Percentiles rank a stretch among this genome's conserved stretches.
These are phyloP conservation scores for Eristalinus sepulchralis DNA, from an alignment of 2,888 invertebrate genomes.

Conservation along the genomic window DNA sequence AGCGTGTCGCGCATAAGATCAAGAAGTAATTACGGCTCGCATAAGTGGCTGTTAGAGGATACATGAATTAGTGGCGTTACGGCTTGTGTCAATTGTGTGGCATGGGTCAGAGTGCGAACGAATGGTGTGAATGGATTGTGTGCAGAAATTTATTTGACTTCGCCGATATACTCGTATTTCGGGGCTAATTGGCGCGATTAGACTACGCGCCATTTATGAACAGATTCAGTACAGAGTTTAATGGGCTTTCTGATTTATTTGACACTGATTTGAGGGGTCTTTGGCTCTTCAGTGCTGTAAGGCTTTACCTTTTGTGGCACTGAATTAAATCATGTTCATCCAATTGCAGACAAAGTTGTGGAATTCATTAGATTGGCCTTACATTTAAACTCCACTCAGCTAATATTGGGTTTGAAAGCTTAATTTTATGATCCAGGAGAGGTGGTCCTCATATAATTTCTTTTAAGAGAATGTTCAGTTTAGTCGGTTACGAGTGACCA, in stretches of 20 bases:
- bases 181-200: not conserved
- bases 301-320: too few relatives aligned
- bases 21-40: constrained; percentile 34
- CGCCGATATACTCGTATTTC: not conserved
- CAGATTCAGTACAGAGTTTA: not conserved
- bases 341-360: too few relatives aligned
- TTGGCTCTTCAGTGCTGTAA: too few relatives aligned
- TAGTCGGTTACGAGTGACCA: too few relatives aligned
- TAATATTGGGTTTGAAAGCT: too few relatives aligned
- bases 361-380: too few relatives aligned
- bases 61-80: not conserved
- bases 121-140: not conserved
- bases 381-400: too few relatives aligned
- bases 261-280: too few relatives aligned
- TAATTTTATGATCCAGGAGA: too few relatives aligned
- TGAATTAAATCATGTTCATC: too few relatives aligned
- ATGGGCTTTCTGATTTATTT: not conserved
- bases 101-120: not conserved
- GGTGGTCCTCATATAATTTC: too few relatives aligned
- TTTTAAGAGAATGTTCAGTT: too few relatives aligned
- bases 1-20: constrained; percentile 16
- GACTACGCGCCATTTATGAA: not conserved
- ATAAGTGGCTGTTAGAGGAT: constrained; percentile 4
- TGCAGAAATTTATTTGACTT: not conserved
- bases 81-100: not conserved